Evolutionary conservation across 2,888 invertebrate species (phyloP), one percentile per base, ranked within the genome.

Genomic region (Anorthoa munda): DNA sequence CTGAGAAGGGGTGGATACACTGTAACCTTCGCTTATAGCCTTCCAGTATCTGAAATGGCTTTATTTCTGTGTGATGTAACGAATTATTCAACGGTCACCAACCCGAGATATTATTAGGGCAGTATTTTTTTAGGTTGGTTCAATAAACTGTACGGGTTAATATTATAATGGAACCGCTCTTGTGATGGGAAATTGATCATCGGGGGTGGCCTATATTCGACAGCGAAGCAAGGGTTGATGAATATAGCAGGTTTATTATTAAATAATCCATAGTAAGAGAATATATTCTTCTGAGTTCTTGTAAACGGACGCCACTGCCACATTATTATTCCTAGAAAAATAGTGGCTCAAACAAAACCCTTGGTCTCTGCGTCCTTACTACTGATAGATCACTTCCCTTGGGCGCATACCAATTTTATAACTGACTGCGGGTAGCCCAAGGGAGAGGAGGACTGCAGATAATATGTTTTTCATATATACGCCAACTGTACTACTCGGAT

Each of bases 11-110:
- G 75, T 75, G 63, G 66, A 56, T 64, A 65, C 18, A 51, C 55
- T 60, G 64, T 71, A 81, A 84, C 84, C 81, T 81, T 81, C 69
- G 78, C 46, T 73, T 51, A 65, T 70, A 58, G 26, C 53, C 75
- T 81, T 74, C 60, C 45, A 79, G 65, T 65, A 50, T 74, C 84
- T 75, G 67, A 80, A 75, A 80, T 31, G 83, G 21, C 65, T 79
- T 68, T 72, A 83, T 80, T 79, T 83, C 79, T 68, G 65, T 65
- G 64, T 79, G 64, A 72, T 53, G 65, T 83, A 83, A 82, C 48
- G 50, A 67, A 79, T 83, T 83, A 79, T 63, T 58, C 61, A 66
- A 31, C 66, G 79, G 79, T 72, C 79, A 77, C 48, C 63, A 82
- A 82, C 83, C 70, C 55, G 70, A 48, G 18, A 11, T 63, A 61